Evolutionary conservation across 2,797 vertebrate species (phyloP), one percentile per base, ranked within the genome.

Genomic region (Lateolabrax maculatus): DNA sequence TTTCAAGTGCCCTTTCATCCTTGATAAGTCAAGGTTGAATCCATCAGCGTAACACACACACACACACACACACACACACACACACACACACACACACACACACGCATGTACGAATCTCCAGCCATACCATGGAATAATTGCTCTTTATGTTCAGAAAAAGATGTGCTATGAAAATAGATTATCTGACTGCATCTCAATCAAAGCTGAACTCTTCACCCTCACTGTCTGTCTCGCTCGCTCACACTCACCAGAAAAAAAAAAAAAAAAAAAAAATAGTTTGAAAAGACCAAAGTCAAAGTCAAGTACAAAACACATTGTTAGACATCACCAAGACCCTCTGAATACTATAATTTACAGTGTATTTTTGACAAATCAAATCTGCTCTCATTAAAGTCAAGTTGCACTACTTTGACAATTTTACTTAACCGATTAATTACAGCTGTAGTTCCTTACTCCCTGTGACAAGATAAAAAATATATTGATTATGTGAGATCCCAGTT

Each of bases 61-160:
- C 37, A 43, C 15, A 23, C 49, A 53, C 15, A 18, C 27, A 37
- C 57, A 46, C 23, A 8, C n/a, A n/a, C n/a, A n/a, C n/a, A n/a
- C n/a, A 0, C 13, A 34, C 31, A 43, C 46, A 27, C 37, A 51
- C 37, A 43, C 15, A 23, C 49, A 53, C 15, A 18, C 27, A 37
- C 57, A 46, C 23, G n/a, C n/a, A n/a, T n/a, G n/a, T n/a, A n/a
- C n/a, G n/a, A n/a, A 8, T 73, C 51, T 51, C n/a, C 49, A 39
- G 68, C 67, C 29, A 84, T 60, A 83, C 71, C 52, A 64, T 39
- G 41, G 43, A 7, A 31, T 87, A 87, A 90, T 83, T 89, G 81
- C 64, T 73, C 64, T 74, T 83, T 29, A 77, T 84, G 79, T 84
- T 52, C 65, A 67, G 55, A 81, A 79, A 80, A 55, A 73, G 19